Evolutionary conservation across 2,113 vertebrate species (phyloP).

Genomic region (Hypomesus transpacificus): DNA sequence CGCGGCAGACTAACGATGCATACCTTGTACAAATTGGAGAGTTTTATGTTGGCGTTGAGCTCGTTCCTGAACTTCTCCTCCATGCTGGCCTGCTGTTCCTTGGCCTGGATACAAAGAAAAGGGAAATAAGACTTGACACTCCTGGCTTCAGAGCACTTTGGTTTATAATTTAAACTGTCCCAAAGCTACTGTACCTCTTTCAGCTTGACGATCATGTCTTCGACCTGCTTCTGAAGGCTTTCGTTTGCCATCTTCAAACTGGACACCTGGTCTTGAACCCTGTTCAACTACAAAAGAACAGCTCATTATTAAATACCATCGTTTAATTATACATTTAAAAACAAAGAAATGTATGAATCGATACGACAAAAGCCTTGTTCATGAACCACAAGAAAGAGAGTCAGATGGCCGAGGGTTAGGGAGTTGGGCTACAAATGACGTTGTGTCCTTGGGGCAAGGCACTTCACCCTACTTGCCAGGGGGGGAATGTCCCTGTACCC

Average conservation of each 20-base stretch:
- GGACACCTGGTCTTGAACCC: conserved; percentile 83
- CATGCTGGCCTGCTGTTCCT: conserved; percentile 83
- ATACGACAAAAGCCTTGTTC: too few relatives aligned
- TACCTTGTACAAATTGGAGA: conserved; percentile 93
- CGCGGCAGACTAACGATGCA: conserved; percentile 4
- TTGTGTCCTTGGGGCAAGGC: too few relatives aligned
- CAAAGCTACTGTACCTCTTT: conserved; percentile 77
- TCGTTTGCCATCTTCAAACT: conserved; percentile 85
- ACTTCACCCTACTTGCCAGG: too few relatives aligned
- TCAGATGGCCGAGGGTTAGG: too few relatives aligned
- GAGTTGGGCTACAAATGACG: too few relatives aligned
- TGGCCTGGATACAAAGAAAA: conserved; percentile 70
- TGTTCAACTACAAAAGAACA: conserved; percentile 72
- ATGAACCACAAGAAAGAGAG: too few relatives aligned
- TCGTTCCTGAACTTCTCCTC: conserved; percentile 94
- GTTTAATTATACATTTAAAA: background rate
- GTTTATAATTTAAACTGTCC: background rate
- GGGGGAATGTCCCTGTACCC: too few relatives aligned
- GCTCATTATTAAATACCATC: background rate
- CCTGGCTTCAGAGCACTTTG: background rate
- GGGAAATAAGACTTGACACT: too few relatives aligned
- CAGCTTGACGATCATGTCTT: conserved; percentile 84
- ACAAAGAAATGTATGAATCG: too few relatives aligned
- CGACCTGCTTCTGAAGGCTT: conserved; percentile 85
- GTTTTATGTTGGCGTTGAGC: conserved; percentile 91